Conservation (phyloP, 2,113 vertebrate genomes). For the Erythrocebus patas region DNA sequence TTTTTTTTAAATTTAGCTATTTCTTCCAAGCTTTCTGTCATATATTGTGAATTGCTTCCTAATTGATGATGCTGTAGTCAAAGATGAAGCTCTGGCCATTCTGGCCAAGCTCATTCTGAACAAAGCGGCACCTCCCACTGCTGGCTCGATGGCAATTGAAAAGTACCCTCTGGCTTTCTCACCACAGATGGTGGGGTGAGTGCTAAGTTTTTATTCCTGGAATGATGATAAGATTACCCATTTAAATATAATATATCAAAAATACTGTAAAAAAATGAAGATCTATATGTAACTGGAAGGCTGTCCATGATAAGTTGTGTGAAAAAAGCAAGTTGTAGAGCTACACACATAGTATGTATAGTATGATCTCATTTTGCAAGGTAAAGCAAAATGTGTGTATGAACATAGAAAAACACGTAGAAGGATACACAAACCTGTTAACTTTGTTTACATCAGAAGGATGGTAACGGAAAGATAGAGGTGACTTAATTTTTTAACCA, state of each 20-base stretch:
- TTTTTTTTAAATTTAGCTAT: constrained; percentile 83
- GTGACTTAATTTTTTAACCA: background rate
- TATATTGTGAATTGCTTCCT: constrained; percentile 87
- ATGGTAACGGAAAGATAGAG: background rate
- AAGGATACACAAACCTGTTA: background rate
- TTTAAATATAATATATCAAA: background rate
- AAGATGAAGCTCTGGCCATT: constrained; percentile 84
- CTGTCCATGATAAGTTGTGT: background rate
- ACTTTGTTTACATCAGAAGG: background rate
- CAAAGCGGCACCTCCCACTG: constrained; percentile 92
- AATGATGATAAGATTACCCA: background rate
- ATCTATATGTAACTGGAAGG: background rate
- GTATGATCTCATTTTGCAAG: background rate
- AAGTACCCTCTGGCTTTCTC: constrained; percentile 94
- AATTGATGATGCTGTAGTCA: constrained; percentile 72
- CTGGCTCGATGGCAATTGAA: constrained; percentile 94
- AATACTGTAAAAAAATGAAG: background rate
- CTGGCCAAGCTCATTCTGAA: constrained; percentile 91
- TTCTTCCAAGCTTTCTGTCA: constrained; percentile 90
- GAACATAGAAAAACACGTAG: background rate
- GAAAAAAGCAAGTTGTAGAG: background rate
- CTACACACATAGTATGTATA: accelerated
- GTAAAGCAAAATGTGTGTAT: background rate
- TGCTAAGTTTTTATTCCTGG: constrained; percentile 56
- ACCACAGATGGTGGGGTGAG: constrained; percentile 84